Conservation (phyloP, 2,888 invertebrate species). For the Galerucella calmariensis region DNA sequence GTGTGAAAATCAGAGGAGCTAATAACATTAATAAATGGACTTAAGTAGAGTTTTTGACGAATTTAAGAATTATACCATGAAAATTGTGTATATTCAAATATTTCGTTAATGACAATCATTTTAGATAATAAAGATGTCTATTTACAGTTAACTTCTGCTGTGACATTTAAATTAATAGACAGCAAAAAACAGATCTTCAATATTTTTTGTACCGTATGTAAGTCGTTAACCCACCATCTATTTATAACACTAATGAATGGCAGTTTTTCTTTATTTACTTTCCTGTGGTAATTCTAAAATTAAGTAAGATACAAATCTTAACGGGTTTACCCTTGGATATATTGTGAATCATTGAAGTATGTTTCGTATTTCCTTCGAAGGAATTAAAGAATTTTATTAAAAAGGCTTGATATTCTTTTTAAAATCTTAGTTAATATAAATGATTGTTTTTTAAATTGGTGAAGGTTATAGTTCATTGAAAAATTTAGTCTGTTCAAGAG, state of each 20-base stretch:
- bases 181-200: slow-evolving; percentile 36
- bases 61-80: too few relatives aligned
- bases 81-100: too few relatives aligned
- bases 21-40: not conserved
- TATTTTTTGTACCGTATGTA: slow-evolving; percentile 43
- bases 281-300: slow-evolving; percentile 46
- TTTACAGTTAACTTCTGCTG: slow-evolving; percentile 21
- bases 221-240: slow-evolving; percentile 52
- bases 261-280: slow-evolving; percentile 49
- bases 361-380: slow-evolving; percentile 18
- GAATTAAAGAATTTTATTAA: not conserved
- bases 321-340: slow-evolving; percentile 27
- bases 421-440: not conserved
- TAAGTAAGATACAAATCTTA: slow-evolving; percentile 40
- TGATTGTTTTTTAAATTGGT: too few relatives aligned
- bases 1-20: not conserved
- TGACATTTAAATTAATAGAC: slow-evolving; percentile 39
- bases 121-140: slow-evolving; percentile 10
- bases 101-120: not conserved
- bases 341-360: slow-evolving; percentile 20
- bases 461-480: too few relatives aligned
- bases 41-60: too few relatives aligned
- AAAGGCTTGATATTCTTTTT: not conserved
- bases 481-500: too few relatives aligned
- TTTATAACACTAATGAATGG: slow-evolving; percentile 52